Conservation (phyloP, 2,113 vertebrate genomes). For the Camelus bactrianus region DNA sequence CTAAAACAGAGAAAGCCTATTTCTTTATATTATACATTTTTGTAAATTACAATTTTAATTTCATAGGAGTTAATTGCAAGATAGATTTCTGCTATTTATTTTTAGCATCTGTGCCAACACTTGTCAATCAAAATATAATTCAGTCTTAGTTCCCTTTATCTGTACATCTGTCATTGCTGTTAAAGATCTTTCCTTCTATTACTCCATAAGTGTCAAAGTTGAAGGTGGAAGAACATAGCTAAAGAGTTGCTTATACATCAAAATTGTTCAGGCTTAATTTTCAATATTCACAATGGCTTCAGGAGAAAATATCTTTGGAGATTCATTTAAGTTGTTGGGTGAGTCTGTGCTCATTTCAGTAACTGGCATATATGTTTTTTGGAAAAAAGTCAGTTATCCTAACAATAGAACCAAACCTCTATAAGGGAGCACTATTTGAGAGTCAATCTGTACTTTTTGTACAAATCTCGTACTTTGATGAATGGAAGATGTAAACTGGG, state of each 20-base stretch:
- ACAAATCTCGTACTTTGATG: slow-evolving; percentile 21
- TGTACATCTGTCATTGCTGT: neutral
- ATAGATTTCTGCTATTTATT: neutral
- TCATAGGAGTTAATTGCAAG: neutral
- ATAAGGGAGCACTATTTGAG: slow-evolving; percentile 21
- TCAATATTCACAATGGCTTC: neutral
- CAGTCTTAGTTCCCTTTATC: neutral
- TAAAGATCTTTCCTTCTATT: neutral
- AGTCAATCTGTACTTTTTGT: neutral
- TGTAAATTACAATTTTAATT: neutral
- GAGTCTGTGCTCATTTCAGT: neutral
- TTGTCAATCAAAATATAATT: slow-evolving; percentile 28
- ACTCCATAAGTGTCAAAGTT: neutral
- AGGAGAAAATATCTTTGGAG: neutral
- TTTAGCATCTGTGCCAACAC: neutral
- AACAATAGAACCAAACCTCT: slow-evolving; percentile 16
- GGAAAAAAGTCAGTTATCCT: neutral
- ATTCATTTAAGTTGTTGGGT: neutral
- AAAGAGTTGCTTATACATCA: neutral
- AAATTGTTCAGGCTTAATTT: neutral
- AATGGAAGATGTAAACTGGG: neutral
- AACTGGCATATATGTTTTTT: neutral
- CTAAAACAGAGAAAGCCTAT: neutral
- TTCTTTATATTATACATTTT: neutral
- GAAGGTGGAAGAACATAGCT: neutral